phyloP scores from a whole-genome alignment of 2,797 vertebrate genomes.

The Pseudochromis fuscus region DNA sequence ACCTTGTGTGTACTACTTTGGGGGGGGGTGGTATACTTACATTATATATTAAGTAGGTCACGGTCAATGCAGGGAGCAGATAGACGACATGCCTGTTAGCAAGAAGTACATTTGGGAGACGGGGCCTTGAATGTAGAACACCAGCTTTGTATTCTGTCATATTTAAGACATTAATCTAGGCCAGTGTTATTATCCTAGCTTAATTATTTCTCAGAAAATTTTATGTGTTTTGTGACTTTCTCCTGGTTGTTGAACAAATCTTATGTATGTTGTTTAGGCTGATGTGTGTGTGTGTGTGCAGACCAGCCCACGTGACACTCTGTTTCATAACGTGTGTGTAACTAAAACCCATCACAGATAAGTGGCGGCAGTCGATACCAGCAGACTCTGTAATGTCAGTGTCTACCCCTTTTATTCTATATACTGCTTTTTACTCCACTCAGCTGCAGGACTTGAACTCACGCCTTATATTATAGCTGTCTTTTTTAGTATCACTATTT shows the following conservation, averaged over 20 bases:
- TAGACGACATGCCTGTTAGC: conserved; percentile 52
- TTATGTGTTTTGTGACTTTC: conserved; percentile 1
- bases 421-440: conserved; percentile 30
- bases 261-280: neutral
- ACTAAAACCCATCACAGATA: neutral
- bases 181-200: conserved; percentile 14
- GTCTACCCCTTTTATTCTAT: conserved; percentile 6
- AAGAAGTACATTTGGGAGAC: conserved; percentile 51
- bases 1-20: conserved; percentile 65
- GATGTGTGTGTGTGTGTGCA: neutral
- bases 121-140: conserved; percentile 46
- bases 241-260: neutral
- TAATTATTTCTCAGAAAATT: neutral
- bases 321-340: neutral
- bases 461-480: conserved; percentile 49
- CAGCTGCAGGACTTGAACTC: conserved; percentile 47
- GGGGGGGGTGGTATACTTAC: conserved; percentile 56
- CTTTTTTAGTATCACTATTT: conserved; percentile 24
- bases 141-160: conserved; percentile 25
- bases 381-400: neutral
- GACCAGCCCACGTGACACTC: neutral
- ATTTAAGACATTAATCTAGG: conserved; percentile 39
- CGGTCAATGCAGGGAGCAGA: conserved; percentile 51
- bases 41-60: conserved; percentile 77
- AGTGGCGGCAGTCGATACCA: conserved; percentile 1